Percentiles rank a stretch among this genome's conserved stretches.
Evolutionary conservation across 2,888 invertebrate species (phyloP).

Genomic region (Dryobota labecula): DNA sequence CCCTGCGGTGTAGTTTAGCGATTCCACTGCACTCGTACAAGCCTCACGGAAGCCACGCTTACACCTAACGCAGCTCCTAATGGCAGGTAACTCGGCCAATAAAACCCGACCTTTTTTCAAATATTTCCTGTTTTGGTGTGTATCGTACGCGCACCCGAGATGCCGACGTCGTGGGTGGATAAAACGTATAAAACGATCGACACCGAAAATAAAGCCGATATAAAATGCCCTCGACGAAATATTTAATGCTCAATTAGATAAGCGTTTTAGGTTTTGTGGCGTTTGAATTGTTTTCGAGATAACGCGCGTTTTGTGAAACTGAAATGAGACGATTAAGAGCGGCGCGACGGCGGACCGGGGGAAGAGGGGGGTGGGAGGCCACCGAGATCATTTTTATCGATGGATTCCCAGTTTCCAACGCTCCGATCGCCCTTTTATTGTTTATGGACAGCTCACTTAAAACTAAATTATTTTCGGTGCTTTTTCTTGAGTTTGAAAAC

Average conservation of each 20-base stretch:
- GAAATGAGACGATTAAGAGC: slow-evolving; percentile 76
- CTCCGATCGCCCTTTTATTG: slow-evolving; percentile 77
- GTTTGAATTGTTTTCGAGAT: slow-evolving; percentile 87
- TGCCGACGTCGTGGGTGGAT: slow-evolving; percentile 89
- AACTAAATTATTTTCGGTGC: slow-evolving; percentile 85
- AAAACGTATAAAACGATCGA: slow-evolving; percentile 87
- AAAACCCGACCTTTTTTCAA: slow-evolving; percentile 87
- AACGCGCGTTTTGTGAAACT: slow-evolving; percentile 83
- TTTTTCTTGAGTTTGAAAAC: slow-evolving; percentile 87
- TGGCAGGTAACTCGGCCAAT: slow-evolving; percentile 89
- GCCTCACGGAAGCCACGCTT: slow-evolving; percentile 88
- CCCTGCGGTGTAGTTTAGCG: slow-evolving; percentile 86
- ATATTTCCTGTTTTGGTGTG: slow-evolving; percentile 89
- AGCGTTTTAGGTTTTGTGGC: slow-evolving; percentile 89
- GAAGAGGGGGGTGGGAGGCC: slow-evolving; percentile 13
- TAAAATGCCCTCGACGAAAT: slow-evolving; percentile 89
- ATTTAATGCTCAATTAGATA: slow-evolving; percentile 90
- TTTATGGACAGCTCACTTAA: slow-evolving; percentile 83
- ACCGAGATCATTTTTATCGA: slow-evolving; percentile 74
- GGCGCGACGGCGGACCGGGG: slow-evolving; percentile 58
- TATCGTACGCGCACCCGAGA: slow-evolving; percentile 84
- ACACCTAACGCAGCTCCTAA: slow-evolving; percentile 89
- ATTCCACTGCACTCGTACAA: slow-evolving; percentile 73
- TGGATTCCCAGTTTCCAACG: slow-evolving; percentile 67
- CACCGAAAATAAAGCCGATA: slow-evolving; percentile 88